Conservation (phyloP, 2,113 vertebrate genomes). For the Myiozetetes cayanensis region DNA sequence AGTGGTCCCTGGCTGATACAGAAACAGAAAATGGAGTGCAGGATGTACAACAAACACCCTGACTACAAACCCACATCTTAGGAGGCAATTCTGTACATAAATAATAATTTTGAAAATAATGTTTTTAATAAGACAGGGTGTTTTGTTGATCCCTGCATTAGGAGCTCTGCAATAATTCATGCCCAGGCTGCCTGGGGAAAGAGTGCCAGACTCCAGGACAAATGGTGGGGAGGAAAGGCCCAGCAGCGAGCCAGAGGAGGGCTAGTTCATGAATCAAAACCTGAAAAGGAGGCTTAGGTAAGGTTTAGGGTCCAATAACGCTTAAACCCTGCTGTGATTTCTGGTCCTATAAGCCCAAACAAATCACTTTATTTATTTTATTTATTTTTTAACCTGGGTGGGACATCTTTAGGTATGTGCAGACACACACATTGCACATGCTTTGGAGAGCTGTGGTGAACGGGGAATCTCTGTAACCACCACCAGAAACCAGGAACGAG, state of each 20-base stretch:
- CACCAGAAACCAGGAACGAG: not conserved
- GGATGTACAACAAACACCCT: not conserved
- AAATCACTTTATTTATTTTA: no score
- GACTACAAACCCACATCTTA: not conserved
- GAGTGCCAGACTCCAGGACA: not conserved
- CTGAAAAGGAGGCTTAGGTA: not conserved
- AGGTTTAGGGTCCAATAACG: not conserved
- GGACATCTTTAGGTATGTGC: not conserved
- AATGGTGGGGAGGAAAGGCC: not conserved
- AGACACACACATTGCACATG: not conserved
- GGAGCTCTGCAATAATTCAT: conserved; percentile 17
- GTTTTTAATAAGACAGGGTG: conserved; percentile 22
- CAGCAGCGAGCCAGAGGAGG: not conserved
- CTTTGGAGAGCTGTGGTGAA: not conserved
- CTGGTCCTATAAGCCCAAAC: not conserved
- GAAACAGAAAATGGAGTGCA: not conserved
- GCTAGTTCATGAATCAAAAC: not conserved
- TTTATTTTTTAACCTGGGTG: not conserved
- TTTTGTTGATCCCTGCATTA: conserved; percentile 26
- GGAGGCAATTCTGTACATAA: conserved; percentile 8
- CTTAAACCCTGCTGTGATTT: not conserved
- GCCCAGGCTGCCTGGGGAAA: not conserved
- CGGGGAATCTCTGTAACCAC: not conserved
- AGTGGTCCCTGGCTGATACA: not conserved
- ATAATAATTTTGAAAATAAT: conserved; percentile 25